Base-by-base conservation (phyloP, 2,888 invertebrate species). In the Steinernema carpocapsae region DNA sequence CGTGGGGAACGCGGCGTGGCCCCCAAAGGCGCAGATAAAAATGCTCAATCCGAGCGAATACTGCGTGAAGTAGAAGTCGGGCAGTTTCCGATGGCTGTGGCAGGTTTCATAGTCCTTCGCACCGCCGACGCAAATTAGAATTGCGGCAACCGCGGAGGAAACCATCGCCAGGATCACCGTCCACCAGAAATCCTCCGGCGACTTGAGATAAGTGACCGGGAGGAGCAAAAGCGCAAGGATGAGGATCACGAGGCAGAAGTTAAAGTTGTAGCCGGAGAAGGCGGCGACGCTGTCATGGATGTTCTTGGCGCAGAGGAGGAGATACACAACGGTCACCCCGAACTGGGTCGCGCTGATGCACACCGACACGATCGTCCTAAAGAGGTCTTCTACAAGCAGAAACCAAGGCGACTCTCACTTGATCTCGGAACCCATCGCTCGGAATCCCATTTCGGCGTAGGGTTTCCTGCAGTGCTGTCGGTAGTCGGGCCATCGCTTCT, bases 131-230 rank as follows among this genome's bases (percentile, higher is more conserved):
- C 80, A 70, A 70, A 86, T 86, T 46, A 86, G 74, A 37, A 86
- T 72, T n/a, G 85, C 85, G 24, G 86, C 86, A 19, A 76, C 75
- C 0, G 83, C 78, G 7, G 86, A 87, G 7, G 86, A 87, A 75
- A 85, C 77, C 85, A 85, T 86, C 4, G 85, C 84, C 52, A 84
- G 78, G 26, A 85, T 82, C n/a, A 83, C 84, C 10, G 85, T 84
- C 83, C 84, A 83, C 86, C 86, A 86, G 78, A 86, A 86, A 75
- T 86, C 86, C 56, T 83, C 79, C 17, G 86, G 86, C 1, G 85
- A 85, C 74, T 86, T 86, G 45, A 86, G 77, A 76, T 86, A 83
- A 4, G 80, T 80, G n/a, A 86, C 74, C 37, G 86, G 86, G 17
- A 85, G 77, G 32, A 86, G 82, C 24, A 79, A 74, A 26, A 81